Evolutionary conservation across 2,113 vertebrate genomes (phyloP).

Genomic region (Corythoichthys intestinalis): DNA sequence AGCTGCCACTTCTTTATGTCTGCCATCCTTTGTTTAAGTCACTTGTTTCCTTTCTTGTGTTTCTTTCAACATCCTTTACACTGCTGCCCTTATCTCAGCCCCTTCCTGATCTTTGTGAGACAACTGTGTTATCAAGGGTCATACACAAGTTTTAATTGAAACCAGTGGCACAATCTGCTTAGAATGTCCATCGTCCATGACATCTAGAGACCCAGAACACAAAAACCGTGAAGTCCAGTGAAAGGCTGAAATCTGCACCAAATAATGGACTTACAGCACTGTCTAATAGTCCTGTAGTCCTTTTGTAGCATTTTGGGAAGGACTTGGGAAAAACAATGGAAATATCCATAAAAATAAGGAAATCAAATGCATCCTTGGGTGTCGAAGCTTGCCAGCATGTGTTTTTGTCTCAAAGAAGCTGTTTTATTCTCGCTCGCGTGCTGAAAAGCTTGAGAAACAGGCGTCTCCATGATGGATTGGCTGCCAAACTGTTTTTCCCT

Average conservation of each 20-base stretch:
- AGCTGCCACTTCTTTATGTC: constrained; percentile 11
- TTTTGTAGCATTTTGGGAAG: no score
- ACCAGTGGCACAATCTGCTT: not conserved
- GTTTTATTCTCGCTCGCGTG: constrained; percentile 6
- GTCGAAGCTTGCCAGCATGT: constrained; percentile 9
- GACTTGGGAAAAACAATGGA: not conserved
- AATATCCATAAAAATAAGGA: not conserved
- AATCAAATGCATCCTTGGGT: constrained; percentile 23
- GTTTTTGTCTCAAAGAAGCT: constrained; percentile 10
- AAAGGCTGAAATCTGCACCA: no score
- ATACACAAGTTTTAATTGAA: not conserved
- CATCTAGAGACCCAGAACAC: no score
- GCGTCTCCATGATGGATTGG: constrained; percentile 38
- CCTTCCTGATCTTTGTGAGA: constrained; percentile 2
- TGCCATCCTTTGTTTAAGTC: constrained; percentile 1
- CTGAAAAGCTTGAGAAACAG: constrained; percentile 19
- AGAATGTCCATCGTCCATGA: not conserved
- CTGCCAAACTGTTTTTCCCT: constrained; percentile 32
- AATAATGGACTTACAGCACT: no score
- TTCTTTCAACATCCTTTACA: not conserved
- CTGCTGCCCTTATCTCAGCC: constrained; percentile 5
- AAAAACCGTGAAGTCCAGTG: no score
- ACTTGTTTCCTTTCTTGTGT: constrained; percentile 6
- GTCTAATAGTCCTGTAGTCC: no score
- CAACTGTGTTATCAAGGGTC: constrained; percentile 6